Evolutionary conservation across 2,888 invertebrate species (phyloP), one percentile per base, ranked within the genome.

Genomic region (Chesias legatella): DNA sequence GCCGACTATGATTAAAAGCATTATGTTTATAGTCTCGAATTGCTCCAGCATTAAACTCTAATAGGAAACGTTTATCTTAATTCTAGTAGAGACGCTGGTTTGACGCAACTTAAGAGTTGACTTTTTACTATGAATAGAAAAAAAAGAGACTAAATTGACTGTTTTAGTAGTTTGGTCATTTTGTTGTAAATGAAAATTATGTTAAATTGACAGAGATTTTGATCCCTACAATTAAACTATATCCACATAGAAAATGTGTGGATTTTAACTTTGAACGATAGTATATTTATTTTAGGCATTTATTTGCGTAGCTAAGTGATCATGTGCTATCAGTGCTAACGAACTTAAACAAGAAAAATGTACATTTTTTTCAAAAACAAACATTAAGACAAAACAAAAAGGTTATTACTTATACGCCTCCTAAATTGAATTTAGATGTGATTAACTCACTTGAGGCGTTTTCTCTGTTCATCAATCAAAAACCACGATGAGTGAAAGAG

Each of bases 401-500:
- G 63, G 58, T 67, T 54, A 64, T 65, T 63, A 63, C 77, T 77
- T 75, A 71, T 79, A 74, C 77, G 65, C 69, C 60, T 77, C 69
- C 79, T 76, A 84, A 85, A 86, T 86, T 86, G 76, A 85, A 85
- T 85, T 86, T 84, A 81, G 83, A 79, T 77, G 77, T 82, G 80
- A 84, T 84, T 77, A 79, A 76, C 75, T 75, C 71, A 79, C 80
- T 80, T 68, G 73, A 86, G 86, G 86, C 86, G 86, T 85, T 84
- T 84, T 85, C 85, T 79, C 76, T 81, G 83, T 86, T 81, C 86
- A 88, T 88, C 85, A 88, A 88, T 88, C 86, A 86, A 78, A 71
- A 44, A 58, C 60, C 74, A 67, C 61, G 65, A 73, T 70, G 62
- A 73, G 65, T 70, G 68, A 70, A 76, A 72, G 69, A 73, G 69